These are phyloP conservation scores for Montipora capitata DNA, from an alignment of 92 coral and sea anemone genomes.

Conservation along the genomic window DNA sequence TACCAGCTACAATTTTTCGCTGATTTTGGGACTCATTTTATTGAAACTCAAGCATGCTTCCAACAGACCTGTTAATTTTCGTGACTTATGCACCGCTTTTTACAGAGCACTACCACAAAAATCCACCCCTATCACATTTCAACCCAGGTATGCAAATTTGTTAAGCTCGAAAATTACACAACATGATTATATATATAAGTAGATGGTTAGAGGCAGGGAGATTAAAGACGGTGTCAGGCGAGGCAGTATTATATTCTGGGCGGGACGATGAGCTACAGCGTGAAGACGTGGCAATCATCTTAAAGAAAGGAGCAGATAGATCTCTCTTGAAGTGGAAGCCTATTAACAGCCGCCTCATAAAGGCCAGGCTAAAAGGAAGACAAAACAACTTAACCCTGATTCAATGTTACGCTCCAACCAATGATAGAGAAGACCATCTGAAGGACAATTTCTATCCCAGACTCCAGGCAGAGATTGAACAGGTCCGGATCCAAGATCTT, in stretches of 20 bases:
- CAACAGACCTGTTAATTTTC: no score
- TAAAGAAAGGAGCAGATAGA: constrained; percentile 38
- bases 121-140: no score
- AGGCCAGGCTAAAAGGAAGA: constrained; percentile 29
- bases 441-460: not conserved
- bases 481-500: constrained; percentile 14
- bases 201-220: constrained; percentile 59
- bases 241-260: constrained; percentile 38
- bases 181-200: constrained; percentile 41
- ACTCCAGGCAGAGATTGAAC: constrained; percentile 17
- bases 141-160: no score
- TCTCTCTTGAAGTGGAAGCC: constrained; percentile 58
- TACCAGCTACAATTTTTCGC: no score
- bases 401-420: constrained; percentile 18
- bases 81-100: no score
- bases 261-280: constrained; percentile 20
- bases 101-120: no score
- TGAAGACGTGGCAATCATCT: constrained; percentile 36
- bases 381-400: constrained; percentile 35
- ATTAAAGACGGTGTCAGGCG: constrained; percentile 9
- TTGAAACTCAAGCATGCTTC: no score
- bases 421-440: not conserved
- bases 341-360: constrained; percentile 36
- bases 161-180: no score
- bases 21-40: no score